Percentiles rank a stretch among this genome's conserved stretches.
phyloP scores from a whole-genome alignment of 2,113 vertebrate genomes.

The Centropus bengalensis region DNA sequence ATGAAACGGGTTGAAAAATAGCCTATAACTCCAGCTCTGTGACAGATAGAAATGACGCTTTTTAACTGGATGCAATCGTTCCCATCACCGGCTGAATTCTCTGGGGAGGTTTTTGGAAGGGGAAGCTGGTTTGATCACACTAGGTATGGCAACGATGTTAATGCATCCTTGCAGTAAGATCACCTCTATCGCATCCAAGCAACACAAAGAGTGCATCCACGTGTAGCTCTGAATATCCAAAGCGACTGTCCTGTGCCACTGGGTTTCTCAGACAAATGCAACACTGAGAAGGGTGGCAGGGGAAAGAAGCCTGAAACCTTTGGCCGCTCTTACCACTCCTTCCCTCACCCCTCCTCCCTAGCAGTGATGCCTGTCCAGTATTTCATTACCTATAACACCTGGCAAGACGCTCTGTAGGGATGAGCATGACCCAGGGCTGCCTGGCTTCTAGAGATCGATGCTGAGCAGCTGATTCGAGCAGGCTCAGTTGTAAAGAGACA shows the following conservation, averaged over 20 bases:
- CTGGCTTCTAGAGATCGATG: background rate
- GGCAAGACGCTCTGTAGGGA: background rate
- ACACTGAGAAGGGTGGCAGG: background rate
- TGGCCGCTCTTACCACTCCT: background rate
- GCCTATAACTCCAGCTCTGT: background rate
- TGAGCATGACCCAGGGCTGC: background rate
- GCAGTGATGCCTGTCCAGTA: background rate
- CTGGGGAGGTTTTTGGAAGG: background rate
- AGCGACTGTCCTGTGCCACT: background rate
- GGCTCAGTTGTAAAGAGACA: background rate
- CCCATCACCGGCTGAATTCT: background rate
- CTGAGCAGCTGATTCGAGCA: background rate
- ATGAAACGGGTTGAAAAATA: background rate
- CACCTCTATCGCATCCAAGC: background rate
- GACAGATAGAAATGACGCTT: background rate
- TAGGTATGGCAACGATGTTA: accelerated
- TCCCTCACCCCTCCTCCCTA: background rate
- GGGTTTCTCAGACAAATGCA: background rate
- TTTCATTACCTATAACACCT: background rate
- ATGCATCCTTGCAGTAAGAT: background rate
- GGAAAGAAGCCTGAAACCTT: background rate
- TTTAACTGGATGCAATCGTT: background rate
- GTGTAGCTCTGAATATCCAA: background rate
- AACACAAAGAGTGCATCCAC: background rate
- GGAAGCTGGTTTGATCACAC: background rate